These are phyloP conservation scores for Florisuga fusca DNA, from an alignment of 2,797 vertebrate species.

Conservation along the genomic window DNA sequence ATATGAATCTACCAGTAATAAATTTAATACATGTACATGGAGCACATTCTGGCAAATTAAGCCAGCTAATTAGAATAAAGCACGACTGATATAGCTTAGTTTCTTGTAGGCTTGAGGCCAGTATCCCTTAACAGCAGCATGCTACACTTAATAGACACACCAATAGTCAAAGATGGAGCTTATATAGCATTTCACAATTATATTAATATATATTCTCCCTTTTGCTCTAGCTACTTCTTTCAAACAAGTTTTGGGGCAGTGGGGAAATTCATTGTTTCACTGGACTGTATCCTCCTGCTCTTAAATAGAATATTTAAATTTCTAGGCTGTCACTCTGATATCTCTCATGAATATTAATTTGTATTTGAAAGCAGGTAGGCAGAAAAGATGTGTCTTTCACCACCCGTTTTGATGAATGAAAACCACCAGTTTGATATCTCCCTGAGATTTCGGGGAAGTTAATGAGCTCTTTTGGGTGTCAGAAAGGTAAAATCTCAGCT, in stretches of 20 bases:
- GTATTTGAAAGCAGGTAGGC: not conserved
- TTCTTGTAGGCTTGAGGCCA: not conserved
- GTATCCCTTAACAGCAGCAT: not conserved
- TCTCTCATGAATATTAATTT: not conserved
- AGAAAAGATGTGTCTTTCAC: not conserved
- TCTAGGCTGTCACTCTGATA: not conserved
- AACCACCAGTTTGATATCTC: not conserved
- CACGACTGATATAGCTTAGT: not conserved
- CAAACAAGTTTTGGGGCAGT: not conserved
- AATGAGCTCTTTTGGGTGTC: constrained; percentile 26
- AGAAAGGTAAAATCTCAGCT: constrained; percentile 41
- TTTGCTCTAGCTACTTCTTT: not conserved
- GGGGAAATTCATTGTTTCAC: not conserved
- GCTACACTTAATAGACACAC: not conserved
- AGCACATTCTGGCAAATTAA: not conserved
- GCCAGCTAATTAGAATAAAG: not conserved
- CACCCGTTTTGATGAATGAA: constrained; percentile 1
- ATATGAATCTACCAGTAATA: not conserved
- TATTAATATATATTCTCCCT: not conserved
- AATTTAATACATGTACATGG: not conserved
- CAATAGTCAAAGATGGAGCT: not conserved
- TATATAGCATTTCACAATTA: not conserved
- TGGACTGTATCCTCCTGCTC: not conserved
- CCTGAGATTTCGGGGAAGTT: not conserved
- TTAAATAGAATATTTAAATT: constrained; percentile 3